Base-by-base conservation (phyloP, 1,140 invertebrate species). In the Achroia grisella region DNA sequence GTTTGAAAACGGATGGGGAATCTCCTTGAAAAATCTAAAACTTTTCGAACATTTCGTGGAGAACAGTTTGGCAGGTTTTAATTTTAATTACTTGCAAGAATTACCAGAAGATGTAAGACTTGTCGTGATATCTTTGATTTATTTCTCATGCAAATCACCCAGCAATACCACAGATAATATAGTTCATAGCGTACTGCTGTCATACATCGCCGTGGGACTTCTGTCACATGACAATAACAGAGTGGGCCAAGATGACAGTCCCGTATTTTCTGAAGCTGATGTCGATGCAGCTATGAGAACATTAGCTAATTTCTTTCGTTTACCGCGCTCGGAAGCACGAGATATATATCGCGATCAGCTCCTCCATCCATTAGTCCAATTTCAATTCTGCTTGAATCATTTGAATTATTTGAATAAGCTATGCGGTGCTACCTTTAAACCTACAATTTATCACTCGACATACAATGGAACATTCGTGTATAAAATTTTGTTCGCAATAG, bases 391-490 rank as follows among this genome's bases (percentile, higher is more conserved):
- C 32, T 40, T 74, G 1, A 12, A 43, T 27, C 47, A 62, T 6
- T 13, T 74, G 5, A 71, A 69, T 44, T 33, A 60, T 39, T 46
- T 74, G 36, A 71, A 74, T 37, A 48, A 32, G 15, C 34, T 71
- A 8, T 73, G 71, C 17, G 17, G 17, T 23, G 2, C 2, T 23
- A 2, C 17, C 6, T 23, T 3, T 23, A 6, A 3, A 23, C 17
- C 17, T 2, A 23, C 17, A 23, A 6, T 23, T 23, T 23, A 23
- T 23, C 17, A 23, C 6, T 23, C 6, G 6, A 23, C 17, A 23
- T 23, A 23, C 17, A 23, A 23, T 6, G 17, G 17, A 23, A 23
- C 17, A 6, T 23, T 23, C 17, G 17, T 23, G 6, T 23, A 23
- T 6, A 23, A 23, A 23, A 6, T 23, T 23, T 6, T 23, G 17